Evolutionary conservation across 1,140 invertebrate species (phyloP), one percentile per base, ranked within the genome.

Genomic region (Rhopalosiphum padi): DNA sequence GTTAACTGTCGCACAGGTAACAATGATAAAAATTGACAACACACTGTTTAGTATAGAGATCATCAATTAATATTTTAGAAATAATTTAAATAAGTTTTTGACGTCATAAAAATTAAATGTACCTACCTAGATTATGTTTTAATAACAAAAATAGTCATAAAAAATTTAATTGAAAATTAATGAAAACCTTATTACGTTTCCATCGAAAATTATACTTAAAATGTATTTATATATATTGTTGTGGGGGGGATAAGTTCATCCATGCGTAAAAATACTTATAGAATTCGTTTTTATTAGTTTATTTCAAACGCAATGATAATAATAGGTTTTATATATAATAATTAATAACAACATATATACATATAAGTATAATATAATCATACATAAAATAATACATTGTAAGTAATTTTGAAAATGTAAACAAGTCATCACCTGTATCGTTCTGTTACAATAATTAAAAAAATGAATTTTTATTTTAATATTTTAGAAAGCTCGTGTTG

Each of bases 1-100:
- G 97, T 96, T 94, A 96, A 96, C 94, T 98, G 97, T 95, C 95
- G 97, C 87, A 97, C 97, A 87, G 96, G 96, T 97, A 94, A 96
- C 95, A 77, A 18, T n/a, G 15, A 15, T 0, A 77, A 77, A 51
- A 51, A 0, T 15, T 77, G 11, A 11, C 11, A 25, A 60, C 25
- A 68, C 23, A 7, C 8, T 55, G 3, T 4, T 30, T 11, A 60
- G 25, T 25, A 9, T 25, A 30, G 30, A 15, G 18, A 68, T 18
- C 48, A 18, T 18, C 48, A 77, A 77, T 77, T n/a, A n/a, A 77
- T 77, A 77, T 77, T 77, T 77, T 77, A n/a, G 1, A n/a, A 77
- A 77, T 18, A n/a, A n/a, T 77, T 77, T 18, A n/a, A n/a, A 0
- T 15, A 77, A 77, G 15, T 77, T 77, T 35, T n/a, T 15, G 4